Evolutionary conservation across 1,140 invertebrate genomes (phyloP), one percentile per base, ranked within the genome.

Genomic region (Phthorimaea operculella): DNA sequence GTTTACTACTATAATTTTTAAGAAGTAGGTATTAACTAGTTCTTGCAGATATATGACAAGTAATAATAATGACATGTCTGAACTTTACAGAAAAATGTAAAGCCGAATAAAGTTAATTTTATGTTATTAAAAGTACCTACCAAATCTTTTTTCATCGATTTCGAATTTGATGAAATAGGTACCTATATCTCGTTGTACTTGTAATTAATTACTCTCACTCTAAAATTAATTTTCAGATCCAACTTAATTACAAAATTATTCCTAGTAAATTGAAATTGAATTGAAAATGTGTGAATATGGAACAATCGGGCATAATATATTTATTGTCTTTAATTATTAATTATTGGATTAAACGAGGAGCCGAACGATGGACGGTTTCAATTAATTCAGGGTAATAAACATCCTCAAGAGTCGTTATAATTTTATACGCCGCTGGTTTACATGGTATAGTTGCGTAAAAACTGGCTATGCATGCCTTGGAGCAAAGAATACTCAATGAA

Each of bases 381-480:
- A 72, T 72, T 74, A 70, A 70, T 66, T 61, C 62, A 10, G 34
- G 14, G 62, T 51, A 51, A 65, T 68, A 72, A 72, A 74, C 66
- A 68, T 64, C 63, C 54, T 34, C 57, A 52, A 61, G 61, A 59
- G 61, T 61, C 51, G 60, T 47, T 57, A 60, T 66, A 66, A 68
- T 66, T 72, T 69, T 62, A 63, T 64, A 62, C 57, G 52, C 58
- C 58, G 62, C 56, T 59, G 63, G 54, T 47, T 62, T 60, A 58
- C 49, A 51, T 42, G 42, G 28, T 61, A 51, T 57, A 50, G 49
- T 48, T 33, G 47, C 12, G 51, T 39, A 52, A 52, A 52, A 52
- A 52, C 18, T 51, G 3, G 12, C 14, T 5, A 48, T 18, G 47
- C 47, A 48, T 11, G 14, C 14, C 47, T 48, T 42, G 14, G 1